phyloP scores from a whole-genome alignment of 2,888 invertebrate species.

The Volucella bombylans region DNA sequence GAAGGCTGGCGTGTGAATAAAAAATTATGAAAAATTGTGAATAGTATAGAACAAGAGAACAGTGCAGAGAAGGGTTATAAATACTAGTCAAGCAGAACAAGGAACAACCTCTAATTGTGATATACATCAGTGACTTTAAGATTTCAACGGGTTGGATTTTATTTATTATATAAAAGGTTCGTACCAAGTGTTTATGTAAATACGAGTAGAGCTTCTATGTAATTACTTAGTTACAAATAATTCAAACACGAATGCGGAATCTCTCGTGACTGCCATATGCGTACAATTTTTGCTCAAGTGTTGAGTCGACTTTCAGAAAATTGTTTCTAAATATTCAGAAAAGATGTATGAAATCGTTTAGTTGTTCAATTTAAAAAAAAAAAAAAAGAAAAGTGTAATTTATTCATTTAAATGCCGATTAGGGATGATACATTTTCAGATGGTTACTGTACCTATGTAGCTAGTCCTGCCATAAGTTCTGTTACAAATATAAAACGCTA shows the following conservation, averaged over 20 bases:
- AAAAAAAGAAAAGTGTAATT: too few species aligned
- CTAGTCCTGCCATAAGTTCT: too few species aligned
- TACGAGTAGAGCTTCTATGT: background rate
- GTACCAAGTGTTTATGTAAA: conserved; percentile 11
- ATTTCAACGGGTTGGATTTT: background rate
- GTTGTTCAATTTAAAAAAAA: too few species aligned
- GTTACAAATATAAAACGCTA: too few species aligned
- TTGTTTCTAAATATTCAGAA: background rate
- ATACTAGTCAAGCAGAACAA: background rate
- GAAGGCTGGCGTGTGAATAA: background rate
- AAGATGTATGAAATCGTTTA: too few species aligned
- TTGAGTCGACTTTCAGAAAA: conserved; percentile 2
- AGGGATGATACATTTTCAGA: too few species aligned
- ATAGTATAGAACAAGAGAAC: background rate
- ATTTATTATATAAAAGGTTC: conserved; percentile 28
- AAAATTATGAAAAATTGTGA: background rate
- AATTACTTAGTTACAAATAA: too few species aligned
- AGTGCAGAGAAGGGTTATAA: background rate
- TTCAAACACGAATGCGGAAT: background rate
- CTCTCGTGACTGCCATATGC: background rate
- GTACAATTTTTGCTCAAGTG: background rate
- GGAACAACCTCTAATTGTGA: background rate
- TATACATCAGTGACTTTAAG: background rate
- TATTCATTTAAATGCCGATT: too few species aligned
- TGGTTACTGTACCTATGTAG: too few species aligned